phyloP scores from a whole-genome alignment of 1,140 invertebrate species.

The Notospermus geniculatus region DNA sequence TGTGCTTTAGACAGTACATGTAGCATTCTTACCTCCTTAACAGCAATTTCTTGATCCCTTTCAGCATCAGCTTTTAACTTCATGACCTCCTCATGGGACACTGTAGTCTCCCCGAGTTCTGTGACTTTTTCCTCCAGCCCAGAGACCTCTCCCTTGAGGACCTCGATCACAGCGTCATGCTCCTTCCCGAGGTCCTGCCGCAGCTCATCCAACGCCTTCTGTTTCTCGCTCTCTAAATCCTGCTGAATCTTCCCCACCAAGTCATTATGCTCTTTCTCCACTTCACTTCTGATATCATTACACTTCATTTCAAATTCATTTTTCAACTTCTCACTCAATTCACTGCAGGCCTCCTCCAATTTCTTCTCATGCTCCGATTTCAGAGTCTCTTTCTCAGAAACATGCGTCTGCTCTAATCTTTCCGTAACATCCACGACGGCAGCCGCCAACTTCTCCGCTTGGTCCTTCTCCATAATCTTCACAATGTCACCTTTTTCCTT shows the following conservation, averaged over 20 bases:
- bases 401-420: slow-evolving; percentile 16
- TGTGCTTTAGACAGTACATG: no score
- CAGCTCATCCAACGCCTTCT: slow-evolving; percentile 60
- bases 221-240: slow-evolving; percentile 69
- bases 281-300: background rate
- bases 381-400: slow-evolving; percentile 18
- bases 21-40: no score
- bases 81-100: no score
- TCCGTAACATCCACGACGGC: background rate
- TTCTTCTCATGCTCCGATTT: slow-evolving; percentile 23
- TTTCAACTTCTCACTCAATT: slow-evolving; percentile 17
- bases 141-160: background rate
- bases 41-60: background rate
- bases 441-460: background rate
- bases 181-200: slow-evolving; percentile 20
- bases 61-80: slow-evolving; percentile 5
- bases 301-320: slow-evolving; percentile 8
- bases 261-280: slow-evolving; percentile 16
- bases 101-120: background rate
- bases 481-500: slow-evolving; percentile 17
- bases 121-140: slow-evolving; percentile 62
- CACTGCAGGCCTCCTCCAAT: slow-evolving; percentile 17
- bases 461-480: slow-evolving; percentile 10
- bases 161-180: slow-evolving; percentile 22
- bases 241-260: slow-evolving; percentile 64